Base-by-base conservation (phyloP, 2,797 vertebrate genomes). In the Nasua narica region DNA sequence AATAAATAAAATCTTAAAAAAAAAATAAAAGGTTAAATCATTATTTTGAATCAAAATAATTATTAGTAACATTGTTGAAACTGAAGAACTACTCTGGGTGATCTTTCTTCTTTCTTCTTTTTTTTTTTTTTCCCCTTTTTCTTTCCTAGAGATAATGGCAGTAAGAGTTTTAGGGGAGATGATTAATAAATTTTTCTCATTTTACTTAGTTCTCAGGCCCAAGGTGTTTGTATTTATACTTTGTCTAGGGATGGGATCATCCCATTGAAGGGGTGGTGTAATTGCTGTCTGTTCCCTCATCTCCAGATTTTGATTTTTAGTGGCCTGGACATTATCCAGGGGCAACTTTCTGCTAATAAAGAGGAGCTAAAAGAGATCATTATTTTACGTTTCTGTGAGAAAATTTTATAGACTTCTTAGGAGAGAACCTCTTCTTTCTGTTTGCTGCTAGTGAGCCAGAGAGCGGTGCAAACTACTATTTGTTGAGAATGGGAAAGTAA, bases 61-160 rank as follows among this genome's bases (percentile, higher is more conserved):
- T 81, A 62, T 77, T 48, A 95, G 32, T 90, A 95, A 89, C 70
- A 67, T 12, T 81, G 52, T 87, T 96, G 84, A 87, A 94, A 96
- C 29, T 85, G 83, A 86, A 58, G 69, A 87, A 48, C 15, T 95
- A 40, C 69, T 78, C 27, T 43, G 37, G 7, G 32, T 52, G 48
- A 48, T 46, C 13, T 14, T 81, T n/a, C 29, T 87, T 50, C 14
- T 14, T 60, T 37, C 29, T 87, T 50, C 14, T 14, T 60, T 37
- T 46, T 29, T 50, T 3, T 76, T n/a, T 29, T 46, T 10, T 5
- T 18, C 10, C 14, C 40, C 32, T 23, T 13, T 4, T 67, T 27
- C 69, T 81, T 50, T 12, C 25, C 58, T 60, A 54, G 60, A 93
- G 37, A 62, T 69, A 43, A n/a, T 54, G 32, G n/a, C 82, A 54